phyloP scores from a whole-genome alignment of 1,140 invertebrate genomes.

The Hyles vespertilio region DNA sequence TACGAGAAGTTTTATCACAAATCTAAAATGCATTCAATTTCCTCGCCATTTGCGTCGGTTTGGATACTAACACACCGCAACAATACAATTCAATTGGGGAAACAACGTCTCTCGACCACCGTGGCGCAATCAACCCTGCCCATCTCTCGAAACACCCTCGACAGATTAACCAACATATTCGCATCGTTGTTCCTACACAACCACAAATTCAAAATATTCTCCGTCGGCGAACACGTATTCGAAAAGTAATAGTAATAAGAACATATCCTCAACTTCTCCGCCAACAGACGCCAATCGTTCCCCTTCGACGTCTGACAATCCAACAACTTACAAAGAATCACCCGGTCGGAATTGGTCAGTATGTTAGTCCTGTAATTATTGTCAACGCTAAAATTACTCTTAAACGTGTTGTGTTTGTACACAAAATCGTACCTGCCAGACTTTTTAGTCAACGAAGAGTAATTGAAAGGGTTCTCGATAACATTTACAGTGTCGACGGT shows the following conservation, averaged over 20 bases:
- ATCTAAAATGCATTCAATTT: too few species aligned
- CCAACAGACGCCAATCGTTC: constrained; percentile 96
- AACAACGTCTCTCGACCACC: constrained; percentile 84
- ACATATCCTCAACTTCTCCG: constrained; percentile 92
- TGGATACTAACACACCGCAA: constrained; percentile 1
- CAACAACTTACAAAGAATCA: constrained; percentile 90
- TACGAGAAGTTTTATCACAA: neutral
- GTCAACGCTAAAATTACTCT: constrained; percentile 56
- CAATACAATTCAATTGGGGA: constrained; percentile 41
- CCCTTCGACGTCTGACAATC: constrained; percentile 92
- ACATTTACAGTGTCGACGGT: constrained; percentile 64
- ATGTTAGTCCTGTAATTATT: constrained; percentile 65
- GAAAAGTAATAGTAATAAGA: constrained; percentile 98
- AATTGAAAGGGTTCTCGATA: constrained; percentile 68
- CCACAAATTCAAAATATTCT: constrained; percentile 97
- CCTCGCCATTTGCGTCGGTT: too few species aligned
- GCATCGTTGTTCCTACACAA: constrained; percentile 94
- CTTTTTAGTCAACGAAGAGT: constrained; percentile 66
- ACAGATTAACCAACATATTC: constrained; percentile 86
- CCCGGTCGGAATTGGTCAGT: constrained; percentile 79
- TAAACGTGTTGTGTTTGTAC: constrained; percentile 51
- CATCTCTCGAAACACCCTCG: constrained; percentile 94
- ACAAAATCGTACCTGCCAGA: constrained; percentile 61
- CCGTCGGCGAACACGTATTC: constrained; percentile 95
- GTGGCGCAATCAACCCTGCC: constrained; percentile 92